These are phyloP conservation scores for Acutogordius australiensis DNA, from an alignment of 2,888 invertebrate species.

Conservation along the genomic window DNA sequence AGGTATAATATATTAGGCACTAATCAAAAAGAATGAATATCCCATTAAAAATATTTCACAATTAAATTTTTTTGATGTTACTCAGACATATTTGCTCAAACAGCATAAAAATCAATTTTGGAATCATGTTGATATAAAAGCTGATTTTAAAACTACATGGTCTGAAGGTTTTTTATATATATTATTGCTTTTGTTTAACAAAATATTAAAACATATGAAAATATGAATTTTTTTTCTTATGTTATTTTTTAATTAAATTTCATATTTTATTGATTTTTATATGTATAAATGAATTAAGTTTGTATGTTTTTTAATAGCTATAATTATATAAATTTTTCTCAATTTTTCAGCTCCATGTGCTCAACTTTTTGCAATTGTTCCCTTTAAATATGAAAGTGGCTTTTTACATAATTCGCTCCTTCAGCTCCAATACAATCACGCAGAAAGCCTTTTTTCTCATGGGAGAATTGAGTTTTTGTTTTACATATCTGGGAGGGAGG, in stretches of 20 bases:
- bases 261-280: background rate
- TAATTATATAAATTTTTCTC: background rate
- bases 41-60: too few relatives aligned
- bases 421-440: background rate
- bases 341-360: background rate
- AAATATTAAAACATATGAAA: too few relatives aligned
- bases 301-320: background rate
- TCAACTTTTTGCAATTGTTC: background rate
- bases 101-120: background rate
- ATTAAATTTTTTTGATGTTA: background rate
- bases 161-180: too few relatives aligned
- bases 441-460: background rate
- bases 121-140: background rate
- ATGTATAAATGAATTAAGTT: background rate
- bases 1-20: too few relatives aligned
- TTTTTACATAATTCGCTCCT: background rate
- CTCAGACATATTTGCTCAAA: background rate
- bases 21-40: too few relatives aligned
- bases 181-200: too few relatives aligned
- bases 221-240: too few relatives aligned
- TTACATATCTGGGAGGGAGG: slow-evolving; percentile 2
- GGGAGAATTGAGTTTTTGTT: background rate
- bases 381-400: background rate
- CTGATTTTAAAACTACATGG: too few relatives aligned
- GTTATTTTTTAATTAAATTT: background rate